Evolutionary conservation across 2,797 vertebrate genomes (phyloP), one percentile per base, ranked within the genome.

Genomic region (Hoplostethus atlanticus): DNA sequence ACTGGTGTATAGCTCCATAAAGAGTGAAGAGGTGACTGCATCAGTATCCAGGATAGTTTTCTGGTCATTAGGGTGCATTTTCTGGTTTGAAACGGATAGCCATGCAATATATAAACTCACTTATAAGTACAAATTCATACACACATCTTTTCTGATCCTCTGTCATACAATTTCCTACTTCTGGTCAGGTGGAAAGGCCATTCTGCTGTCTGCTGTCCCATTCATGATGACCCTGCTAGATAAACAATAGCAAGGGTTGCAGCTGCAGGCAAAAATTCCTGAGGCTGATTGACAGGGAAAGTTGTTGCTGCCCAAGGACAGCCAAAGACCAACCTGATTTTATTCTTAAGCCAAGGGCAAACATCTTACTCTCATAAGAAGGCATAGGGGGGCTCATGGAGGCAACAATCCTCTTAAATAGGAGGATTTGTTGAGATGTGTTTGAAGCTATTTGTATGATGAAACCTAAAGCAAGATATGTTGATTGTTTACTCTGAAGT

Each of bases 381-480:
- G 31, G 13, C 64, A 56, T 81, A 55, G 36, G 42, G 50, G 7
- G 28, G 21, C 55, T 75, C 73, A 73, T 73, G 58, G 71, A 55
- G 77, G 52, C 57, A 69, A 25, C 42, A 40, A 61, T 54, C 17
- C n/a, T 80, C 54, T 75, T 68, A 57, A 79, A 77, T 59, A 62
- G n/a, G 5, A 67, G 38, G 62, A 54, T 78, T 53, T 71, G 59
- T 50, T 77, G 64, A 6, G 15, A 17, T 58, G 73, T 64, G 60
- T 77, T 72, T 83, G 47, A 76, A 73, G 68, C 34, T 54, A 40
- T 68, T 67, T 67, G 25, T 58, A 51, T 85, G 72, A 80, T 80
- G 79, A 79, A 88, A 89, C 68, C 52, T 52, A 53, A 69, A 5
- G 21, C 31, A 73, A 85, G 66, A 73, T 5, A 40, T 46, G 44